These are phyloP conservation scores for Tyria jacobaeae DNA, from an alignment of 2,888 invertebrate species.

Conservation along the genomic window DNA sequence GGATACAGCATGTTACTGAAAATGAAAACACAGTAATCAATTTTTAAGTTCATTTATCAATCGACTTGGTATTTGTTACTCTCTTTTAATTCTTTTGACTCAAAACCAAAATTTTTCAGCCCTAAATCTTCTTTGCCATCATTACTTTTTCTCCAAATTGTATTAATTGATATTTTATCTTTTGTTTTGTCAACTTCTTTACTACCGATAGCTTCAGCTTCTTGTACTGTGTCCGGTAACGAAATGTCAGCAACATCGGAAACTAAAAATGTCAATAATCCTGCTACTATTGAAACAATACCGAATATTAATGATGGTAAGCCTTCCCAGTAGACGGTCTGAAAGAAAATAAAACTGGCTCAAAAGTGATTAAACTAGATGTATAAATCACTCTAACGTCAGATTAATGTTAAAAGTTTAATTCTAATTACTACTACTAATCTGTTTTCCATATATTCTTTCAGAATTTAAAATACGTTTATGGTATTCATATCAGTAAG, in stretches of 20 bases:
- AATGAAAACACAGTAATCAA: not conserved
- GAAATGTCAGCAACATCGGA: slow-evolving; percentile 68
- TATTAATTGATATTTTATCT: slow-evolving; percentile 21
- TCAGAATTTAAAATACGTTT: not conserved
- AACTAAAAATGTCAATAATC: slow-evolving; percentile 66
- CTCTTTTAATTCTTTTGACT: not conserved
- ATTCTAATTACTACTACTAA: no score
- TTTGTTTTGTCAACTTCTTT: slow-evolving; percentile 23
- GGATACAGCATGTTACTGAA: not conserved
- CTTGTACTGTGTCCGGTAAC: slow-evolving; percentile 71
- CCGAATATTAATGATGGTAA: slow-evolving; percentile 73
- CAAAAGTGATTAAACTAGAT: not conserved
- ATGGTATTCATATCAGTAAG: not conserved
- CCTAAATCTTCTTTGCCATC: slow-evolving; percentile 17
- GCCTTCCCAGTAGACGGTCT: slow-evolving; percentile 74
- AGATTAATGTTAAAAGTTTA: no score
- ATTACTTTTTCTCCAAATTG: slow-evolving; percentile 18
- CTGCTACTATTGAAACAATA: slow-evolving; percentile 62
- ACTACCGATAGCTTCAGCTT: slow-evolving; percentile 69
- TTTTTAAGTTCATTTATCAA: not conserved
- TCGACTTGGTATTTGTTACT: not conserved
- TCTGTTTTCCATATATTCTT: not conserved
- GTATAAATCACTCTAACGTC: not conserved
- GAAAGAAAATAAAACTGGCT: slow-evolving; percentile 35
- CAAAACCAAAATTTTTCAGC: not conserved